Base-by-base conservation (phyloP, 1,140 invertebrate species). In the Zelostemma sp. region DNA sequence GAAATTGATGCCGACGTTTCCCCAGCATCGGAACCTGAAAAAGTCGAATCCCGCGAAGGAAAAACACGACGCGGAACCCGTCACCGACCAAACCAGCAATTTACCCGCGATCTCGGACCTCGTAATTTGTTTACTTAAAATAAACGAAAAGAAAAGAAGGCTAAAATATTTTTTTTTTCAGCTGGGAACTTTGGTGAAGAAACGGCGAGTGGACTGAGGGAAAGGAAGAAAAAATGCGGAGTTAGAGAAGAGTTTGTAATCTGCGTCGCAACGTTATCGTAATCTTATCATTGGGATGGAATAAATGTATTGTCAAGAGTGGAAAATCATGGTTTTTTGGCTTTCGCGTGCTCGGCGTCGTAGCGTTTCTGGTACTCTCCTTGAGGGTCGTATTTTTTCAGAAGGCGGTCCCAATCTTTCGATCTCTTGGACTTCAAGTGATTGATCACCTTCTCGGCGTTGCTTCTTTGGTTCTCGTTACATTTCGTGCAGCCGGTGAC, bases 1-100 rank as follows among this genome's bases (percentile, higher is more conserved):
- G 1, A 95, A 96, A 74, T 86, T 98, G 75, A 98, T 98, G 97
- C 97, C 97, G 19, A 96, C 95, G 72, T 98, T 97, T 81, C 97
- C 97, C 0, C 96, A 98, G 81, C 96, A 98, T 81, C 89, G 97
- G 71, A 97, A 98, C 80, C 89, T 94, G 86, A 95, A 91, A 76
- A 88, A 88, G 46, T 55, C 77, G 53, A 83, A 74, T 46, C 70
- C 61, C 43, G 65, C 87, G 73, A 81, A 87, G 79, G 84, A 89
- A 81, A 68, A 80, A 21, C 85, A 86, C 54, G 80, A 89, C 50
- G 58, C 74, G 35, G 90, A 91, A 72, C 85, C 87, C n/a, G 86
- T 88, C 31, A 88, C 88, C 50, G 90, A 92, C 73, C 90, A 91
- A 74, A 91, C 90, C 0, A 92, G 88, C 80, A 91, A 90, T 80